Percentiles rank a stretch among this genome's conserved stretches.
These are phyloP conservation scores for Meloidogyne floridensis DNA, from an alignment of 1,140 invertebrate species.

Conservation along the genomic window DNA sequence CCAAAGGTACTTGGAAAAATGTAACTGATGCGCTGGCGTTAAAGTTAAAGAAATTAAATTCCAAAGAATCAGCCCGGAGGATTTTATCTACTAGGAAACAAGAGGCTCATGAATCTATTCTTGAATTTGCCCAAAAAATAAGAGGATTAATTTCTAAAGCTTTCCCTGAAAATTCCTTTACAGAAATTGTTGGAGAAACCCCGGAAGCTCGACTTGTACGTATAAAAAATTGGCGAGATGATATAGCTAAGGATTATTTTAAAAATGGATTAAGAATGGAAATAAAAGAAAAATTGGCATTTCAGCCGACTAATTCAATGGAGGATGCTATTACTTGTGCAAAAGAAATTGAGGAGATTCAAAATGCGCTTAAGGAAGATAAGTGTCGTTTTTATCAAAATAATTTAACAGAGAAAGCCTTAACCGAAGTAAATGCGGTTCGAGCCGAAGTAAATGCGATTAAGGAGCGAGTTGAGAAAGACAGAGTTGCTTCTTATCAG, in stretches of 20 bases:
- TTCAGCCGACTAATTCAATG: not conserved
- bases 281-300: slow-evolving; percentile 9
- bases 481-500: too few species aligned
- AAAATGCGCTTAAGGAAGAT: not conserved
- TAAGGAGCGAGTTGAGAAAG: not conserved
- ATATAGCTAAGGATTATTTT: slow-evolving; percentile 4
- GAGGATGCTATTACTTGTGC: not conserved
- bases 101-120: not conserved
- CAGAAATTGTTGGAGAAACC: not conserved
- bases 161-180: not conserved
- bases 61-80: not conserved
- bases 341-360: slow-evolving; percentile 15
- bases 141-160: not conserved
- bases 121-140: slow-evolving; percentile 9
- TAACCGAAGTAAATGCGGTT: slow-evolving; percentile 7
- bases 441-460: slow-evolving; percentile 19
- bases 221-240: not conserved
- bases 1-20: not conserved
- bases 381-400: not conserved
- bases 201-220: not conserved
- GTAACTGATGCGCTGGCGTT: not conserved
- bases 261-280: not conserved
- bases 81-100: not conserved
- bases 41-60: slow-evolving; percentile 1
- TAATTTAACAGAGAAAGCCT: not conserved